phyloP scores from a whole-genome alignment of 2,888 invertebrate species.

The Cephus runcator region DNA sequence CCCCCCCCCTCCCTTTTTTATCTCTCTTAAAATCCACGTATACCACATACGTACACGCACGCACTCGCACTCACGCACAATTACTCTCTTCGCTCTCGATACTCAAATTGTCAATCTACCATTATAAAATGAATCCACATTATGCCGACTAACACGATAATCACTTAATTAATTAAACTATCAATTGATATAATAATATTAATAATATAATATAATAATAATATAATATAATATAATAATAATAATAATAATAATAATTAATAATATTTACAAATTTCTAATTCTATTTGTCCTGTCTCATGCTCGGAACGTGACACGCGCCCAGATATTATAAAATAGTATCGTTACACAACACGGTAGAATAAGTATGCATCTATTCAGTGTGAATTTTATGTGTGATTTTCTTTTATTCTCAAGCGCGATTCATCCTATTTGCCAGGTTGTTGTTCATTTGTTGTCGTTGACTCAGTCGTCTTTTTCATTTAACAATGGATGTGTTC shows the following conservation, averaged over 20 bases:
- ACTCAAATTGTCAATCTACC: slow-evolving; percentile 25
- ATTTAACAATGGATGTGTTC: no score
- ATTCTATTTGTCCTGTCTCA: slow-evolving; percentile 46
- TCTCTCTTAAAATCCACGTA: no score
- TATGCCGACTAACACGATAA: slow-evolving; percentile 55
- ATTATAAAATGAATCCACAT: slow-evolving; percentile 57
- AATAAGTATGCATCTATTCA: not conserved
- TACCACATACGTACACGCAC: no score
- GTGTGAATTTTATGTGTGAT: slow-evolving; percentile 8
- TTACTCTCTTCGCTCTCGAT: not conserved
- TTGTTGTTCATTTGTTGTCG: no score
- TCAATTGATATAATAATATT: slow-evolving; percentile 57
- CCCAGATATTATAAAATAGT: slow-evolving; percentile 47
- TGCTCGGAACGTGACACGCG: slow-evolving; percentile 50
- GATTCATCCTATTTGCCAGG: no score
- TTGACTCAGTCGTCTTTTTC: no score
- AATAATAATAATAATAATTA: no score
- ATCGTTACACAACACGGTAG: slow-evolving; percentile 31
- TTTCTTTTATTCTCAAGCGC: not conserved
- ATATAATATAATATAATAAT: slow-evolving; percentile 42
- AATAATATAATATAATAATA: slow-evolving; percentile 51
- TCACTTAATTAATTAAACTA: slow-evolving; percentile 60
- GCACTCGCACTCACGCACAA: no score
- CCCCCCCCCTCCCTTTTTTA: no score
- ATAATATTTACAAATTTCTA: slow-evolving; percentile 60